Base-by-base conservation (phyloP, 1,140 invertebrate species). In the Stratiolaelaps scimitus region DNA sequence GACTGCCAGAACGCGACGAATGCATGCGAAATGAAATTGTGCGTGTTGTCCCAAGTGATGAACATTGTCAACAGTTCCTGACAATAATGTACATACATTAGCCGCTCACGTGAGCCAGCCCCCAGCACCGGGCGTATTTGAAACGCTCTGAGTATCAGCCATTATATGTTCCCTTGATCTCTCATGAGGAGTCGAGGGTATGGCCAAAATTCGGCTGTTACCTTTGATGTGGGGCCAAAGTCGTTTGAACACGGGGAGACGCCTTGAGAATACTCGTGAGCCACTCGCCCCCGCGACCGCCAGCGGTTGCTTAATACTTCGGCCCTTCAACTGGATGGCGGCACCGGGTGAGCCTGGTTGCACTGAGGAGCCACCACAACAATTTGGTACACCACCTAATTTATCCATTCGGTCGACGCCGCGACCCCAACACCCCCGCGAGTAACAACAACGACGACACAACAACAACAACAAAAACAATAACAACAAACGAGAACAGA, bases 181-280 rank as follows among this genome's bases (percentile, higher is more conserved):
- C 15, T 15, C 47, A 48, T 20, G 4, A 17, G 23, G 17, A 60
- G 53, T 23, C 23, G 23, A 26, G 26, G 7, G 26, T 23, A 29
- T n/a, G 15, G 34, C 26, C 53, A 26, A 19, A n/a, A 60, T 29
- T 15, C 15, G 34, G 53, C 26, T 29, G 34, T 60, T 60, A 60
- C 53, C 53, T 60, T 60, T 60, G 53, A 29, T 5, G 23, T 34
- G 15, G 20, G 53, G 34, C 53, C 53, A 60, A 26, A 60, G 23
- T 17, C 53, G 53, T 26, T 23, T 60, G 53, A 60, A 60, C 26
- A 60, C 53, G 2, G 53, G 53, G 15, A 60, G 53, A 23, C 53
- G 53, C 26, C 53, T 60, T 15, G 53, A 60, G 13, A 34, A 26
- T 29, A 60, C 26, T 26, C 26, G 26, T 34, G 15, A 26, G 26